Percentiles rank a stretch among this genome's conserved stretches.
Conservation (phyloP, 2,113 vertebrate species). For the Neolamprologus modestus region DNA sequence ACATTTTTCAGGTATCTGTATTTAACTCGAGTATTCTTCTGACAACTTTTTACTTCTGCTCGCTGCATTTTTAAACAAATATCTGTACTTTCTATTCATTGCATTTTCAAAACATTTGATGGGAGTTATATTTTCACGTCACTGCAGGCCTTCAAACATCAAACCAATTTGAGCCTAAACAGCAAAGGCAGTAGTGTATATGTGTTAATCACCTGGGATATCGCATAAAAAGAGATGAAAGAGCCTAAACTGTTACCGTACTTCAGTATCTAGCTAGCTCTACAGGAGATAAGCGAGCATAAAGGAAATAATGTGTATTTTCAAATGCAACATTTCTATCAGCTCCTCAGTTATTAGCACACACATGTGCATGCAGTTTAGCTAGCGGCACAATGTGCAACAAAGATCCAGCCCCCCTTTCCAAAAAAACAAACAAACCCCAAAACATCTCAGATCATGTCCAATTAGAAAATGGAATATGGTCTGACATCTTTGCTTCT, state of each 20-base stretch:
- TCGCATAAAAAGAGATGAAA: neutral
- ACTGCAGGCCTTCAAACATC: neutral
- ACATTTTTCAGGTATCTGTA: neutral
- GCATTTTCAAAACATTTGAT: neutral
- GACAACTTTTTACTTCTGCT: neutral
- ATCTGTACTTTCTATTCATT: neutral
- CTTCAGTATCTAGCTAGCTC: neutral
- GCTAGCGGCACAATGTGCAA: neutral
- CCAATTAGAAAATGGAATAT: neutral
- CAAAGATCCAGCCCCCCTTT: neutral
- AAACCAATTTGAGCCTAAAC: neutral
- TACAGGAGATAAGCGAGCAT: neutral
- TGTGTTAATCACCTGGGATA: neutral
- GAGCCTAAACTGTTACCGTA: neutral
- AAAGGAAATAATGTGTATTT: neutral
- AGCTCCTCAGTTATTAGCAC: neutral
- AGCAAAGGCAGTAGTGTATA: neutral
- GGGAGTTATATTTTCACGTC: fast-evolving
- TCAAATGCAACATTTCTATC: neutral
- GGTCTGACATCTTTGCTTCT: neutral
- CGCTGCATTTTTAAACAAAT: neutral
- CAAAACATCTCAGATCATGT: neutral
- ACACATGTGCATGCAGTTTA: neutral
- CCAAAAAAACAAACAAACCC: neutral
- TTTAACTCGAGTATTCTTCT: neutral